Evolutionary conservation across 2,888 invertebrate genomes (phyloP), one percentile per base, ranked within the genome.

Genomic region (Sympetrum striolatum): DNA sequence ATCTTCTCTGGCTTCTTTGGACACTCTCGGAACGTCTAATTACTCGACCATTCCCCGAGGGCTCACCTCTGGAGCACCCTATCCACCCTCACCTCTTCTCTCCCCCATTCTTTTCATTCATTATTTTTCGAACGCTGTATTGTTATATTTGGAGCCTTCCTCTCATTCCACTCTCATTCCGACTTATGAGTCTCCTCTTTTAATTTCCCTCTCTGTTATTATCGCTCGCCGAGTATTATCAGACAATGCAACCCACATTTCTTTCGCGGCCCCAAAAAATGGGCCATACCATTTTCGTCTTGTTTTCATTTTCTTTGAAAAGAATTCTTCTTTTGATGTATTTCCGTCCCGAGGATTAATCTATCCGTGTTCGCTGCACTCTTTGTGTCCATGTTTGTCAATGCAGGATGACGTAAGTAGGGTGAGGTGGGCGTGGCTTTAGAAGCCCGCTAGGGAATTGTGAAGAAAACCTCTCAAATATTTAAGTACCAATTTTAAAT

Each of bases 291-390:
- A 64, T 64, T 64, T 64, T 44, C 10, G 44, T 44, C 44, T 2
- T 39, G 39, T 39, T 39, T 60, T 60, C 60, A n/a, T 64, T 22
- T 64, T 64, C 64, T 64, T 64, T 64, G 64, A 64, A 64, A 64
- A 64, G 22, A 64, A 64, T 64, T 22, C n/a, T 64, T 60, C 82
- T 82, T 64, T 82, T 82, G 82, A 82, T 82, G 82, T 82, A 35
- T 82, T 53, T 82, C 25, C 25, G 35, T 82, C 82, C 53, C 82
- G 31, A 58, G 58, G 53, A 58, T 82, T 82, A 82, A 82, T 82
- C 82, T 82, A 82, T 82, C 82, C 58, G 53, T 35, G 53, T 18
- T 35, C 22, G 58, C 35, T 82, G 14, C 8, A 15, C 31, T 31
- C 53, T 64, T 25, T 64, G n/a, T 15, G 60, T 60, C 48, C 44